phyloP scores from a whole-genome alignment of 2,888 invertebrate genomes.

The Ophioninae sp. region DNA sequence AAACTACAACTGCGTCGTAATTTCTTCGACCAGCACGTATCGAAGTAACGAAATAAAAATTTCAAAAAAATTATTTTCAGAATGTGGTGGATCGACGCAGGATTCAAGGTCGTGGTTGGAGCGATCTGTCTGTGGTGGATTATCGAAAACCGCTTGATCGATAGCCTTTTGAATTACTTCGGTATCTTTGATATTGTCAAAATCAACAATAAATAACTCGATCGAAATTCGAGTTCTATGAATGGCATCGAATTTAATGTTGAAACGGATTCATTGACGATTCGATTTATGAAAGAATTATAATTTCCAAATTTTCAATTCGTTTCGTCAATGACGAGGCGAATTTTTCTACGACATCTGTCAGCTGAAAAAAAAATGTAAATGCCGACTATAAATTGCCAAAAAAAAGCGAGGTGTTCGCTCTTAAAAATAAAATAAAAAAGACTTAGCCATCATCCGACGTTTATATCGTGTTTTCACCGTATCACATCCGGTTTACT shows the following conservation, averaged over 20 bases:
- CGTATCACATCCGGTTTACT: not conserved
- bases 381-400: not conserved
- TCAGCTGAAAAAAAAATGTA: not conserved
- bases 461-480: not conserved
- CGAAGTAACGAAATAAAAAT: not conserved
- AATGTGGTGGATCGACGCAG: slow-evolving; percentile 74
- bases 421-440: not conserved
- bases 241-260: not conserved
- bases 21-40: not conserved
- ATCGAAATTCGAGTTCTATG: not conserved
- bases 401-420: not conserved
- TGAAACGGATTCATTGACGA: not conserved
- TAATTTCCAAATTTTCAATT: not conserved
- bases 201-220: not conserved
- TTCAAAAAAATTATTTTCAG: slow-evolving; percentile 72
- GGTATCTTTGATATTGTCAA: not conserved
- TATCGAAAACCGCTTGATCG: slow-evolving; percentile 51
- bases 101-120: slow-evolving; percentile 65
- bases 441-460: not conserved
- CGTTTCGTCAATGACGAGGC: not conserved
- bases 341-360: not conserved
- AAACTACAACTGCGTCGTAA: not conserved
- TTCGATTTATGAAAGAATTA: not conserved
- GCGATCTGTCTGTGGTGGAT: slow-evolving; percentile 64
- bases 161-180: slow-evolving; percentile 4